Evolutionary conservation across 2,888 invertebrate species (phyloP).

Genomic region (Teinopalpus imperialis): DNA sequence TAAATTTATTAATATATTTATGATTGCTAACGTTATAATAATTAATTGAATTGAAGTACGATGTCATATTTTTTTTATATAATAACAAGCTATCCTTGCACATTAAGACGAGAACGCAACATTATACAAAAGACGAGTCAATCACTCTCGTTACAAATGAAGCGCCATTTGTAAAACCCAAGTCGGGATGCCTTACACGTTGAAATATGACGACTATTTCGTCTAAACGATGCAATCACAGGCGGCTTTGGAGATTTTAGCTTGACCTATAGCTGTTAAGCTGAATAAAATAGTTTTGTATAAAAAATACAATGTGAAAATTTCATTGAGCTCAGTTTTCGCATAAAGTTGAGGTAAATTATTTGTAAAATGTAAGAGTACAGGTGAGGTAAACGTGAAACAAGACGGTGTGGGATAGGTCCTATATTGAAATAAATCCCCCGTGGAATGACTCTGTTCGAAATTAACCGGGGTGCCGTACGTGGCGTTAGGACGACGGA

Average conservation of each 20-base stretch:
- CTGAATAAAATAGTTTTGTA: constrained; percentile 7
- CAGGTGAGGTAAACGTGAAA: constrained; percentile 5
- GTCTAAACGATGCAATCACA: constrained; percentile 75
- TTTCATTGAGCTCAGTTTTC: neutral
- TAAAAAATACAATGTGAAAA: neutral
- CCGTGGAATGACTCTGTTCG: constrained; percentile 64
- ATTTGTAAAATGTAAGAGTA: constrained; percentile 19
- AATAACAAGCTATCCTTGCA: too few species aligned
- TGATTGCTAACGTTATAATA: too few species aligned
- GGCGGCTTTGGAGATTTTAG: constrained; percentile 63
- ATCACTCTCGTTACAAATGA: constrained; percentile 53
- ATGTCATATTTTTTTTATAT: too few species aligned
- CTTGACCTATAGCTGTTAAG: constrained; percentile 44
- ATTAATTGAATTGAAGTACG: too few species aligned
- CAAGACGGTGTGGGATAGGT: constrained; percentile 34
- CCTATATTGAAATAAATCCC: constrained; percentile 76
- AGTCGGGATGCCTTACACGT: constrained; percentile 55
- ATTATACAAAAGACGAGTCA: constrained; percentile 9
- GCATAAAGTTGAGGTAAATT: neutral
- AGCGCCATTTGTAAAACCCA: constrained; percentile 62
- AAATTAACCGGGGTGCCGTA: constrained; percentile 69
- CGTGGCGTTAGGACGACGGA: constrained; percentile 66
- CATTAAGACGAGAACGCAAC: neutral
- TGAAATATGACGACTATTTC: constrained; percentile 75
- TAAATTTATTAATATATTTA: too few species aligned